Conservation (phyloP, 2,888 invertebrate genomes). For the Cryptus armator region DNA sequence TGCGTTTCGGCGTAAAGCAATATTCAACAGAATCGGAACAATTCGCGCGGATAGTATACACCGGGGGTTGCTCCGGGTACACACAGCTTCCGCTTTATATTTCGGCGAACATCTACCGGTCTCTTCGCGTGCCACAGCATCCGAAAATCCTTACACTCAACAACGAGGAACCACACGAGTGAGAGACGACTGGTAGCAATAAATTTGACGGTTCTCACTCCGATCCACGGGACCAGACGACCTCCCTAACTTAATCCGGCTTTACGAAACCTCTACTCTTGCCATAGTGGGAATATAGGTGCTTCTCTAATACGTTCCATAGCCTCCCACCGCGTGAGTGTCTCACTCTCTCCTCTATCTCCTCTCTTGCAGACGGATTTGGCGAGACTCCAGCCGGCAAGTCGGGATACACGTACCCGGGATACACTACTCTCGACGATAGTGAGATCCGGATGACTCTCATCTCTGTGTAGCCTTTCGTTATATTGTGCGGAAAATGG, state of each 20-base stretch:
- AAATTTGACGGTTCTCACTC: conserved; percentile 61
- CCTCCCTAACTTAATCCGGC: conserved; percentile 82
- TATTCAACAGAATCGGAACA: conserved; percentile 51
- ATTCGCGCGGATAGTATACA: conserved; percentile 15
- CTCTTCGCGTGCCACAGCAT: neutral
- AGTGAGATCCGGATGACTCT: conserved; percentile 51
- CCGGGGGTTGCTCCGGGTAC: neutral
- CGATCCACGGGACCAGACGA: conserved; percentile 69
- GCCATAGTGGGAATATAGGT: conserved; percentile 72
- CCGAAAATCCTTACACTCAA: conserved; percentile 37
- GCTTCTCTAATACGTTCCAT: conserved; percentile 55
- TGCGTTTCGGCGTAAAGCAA: conserved; percentile 34
- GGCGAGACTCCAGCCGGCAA: conserved; percentile 80
- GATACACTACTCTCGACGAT: conserved; percentile 40
- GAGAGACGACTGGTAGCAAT: conserved; percentile 55
- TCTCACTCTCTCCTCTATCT: conserved; percentile 38
- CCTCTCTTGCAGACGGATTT: conserved; percentile 77
- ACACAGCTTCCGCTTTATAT: conserved; percentile 36
- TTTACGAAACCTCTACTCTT: conserved; percentile 79
- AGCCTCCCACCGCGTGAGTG: conserved; percentile 58
- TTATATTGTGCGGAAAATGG: conserved; percentile 83
- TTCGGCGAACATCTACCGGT: conserved; percentile 46
- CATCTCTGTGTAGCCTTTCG: conserved; percentile 71
- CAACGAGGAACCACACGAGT: conserved; percentile 38
- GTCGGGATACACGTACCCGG: conserved; percentile 59